Conservation (phyloP, 2,113 vertebrate species). For the Brachyhypopomus occidentalis region DNA sequence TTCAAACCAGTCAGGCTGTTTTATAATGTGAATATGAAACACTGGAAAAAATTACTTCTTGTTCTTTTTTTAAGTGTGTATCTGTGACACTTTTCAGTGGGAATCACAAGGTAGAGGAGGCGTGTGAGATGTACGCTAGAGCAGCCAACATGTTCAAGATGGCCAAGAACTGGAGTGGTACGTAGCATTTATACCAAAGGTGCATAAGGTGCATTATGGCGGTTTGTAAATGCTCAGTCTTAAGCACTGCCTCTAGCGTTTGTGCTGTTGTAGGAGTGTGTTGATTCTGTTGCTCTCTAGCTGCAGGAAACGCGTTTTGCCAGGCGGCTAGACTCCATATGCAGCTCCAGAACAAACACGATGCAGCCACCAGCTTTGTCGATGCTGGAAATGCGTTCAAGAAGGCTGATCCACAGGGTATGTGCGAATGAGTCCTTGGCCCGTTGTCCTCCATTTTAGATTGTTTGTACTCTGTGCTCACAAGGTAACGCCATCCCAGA, state of each 20-base stretch:
- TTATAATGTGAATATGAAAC: too few relatives aligned
- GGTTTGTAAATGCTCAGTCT: constrained; percentile 43
- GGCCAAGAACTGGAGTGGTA: constrained; percentile 97
- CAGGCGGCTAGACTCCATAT: constrained; percentile 94
- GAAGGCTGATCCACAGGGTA: constrained; percentile 95
- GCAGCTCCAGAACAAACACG: constrained; percentile 98
- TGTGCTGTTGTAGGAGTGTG: not conserved
- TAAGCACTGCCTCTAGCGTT: not conserved
- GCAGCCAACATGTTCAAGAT: constrained; percentile 99
- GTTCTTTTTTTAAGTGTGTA: not conserved
- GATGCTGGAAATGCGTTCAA: constrained; percentile 96
- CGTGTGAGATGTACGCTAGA: constrained; percentile 98
- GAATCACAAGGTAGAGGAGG: constrained; percentile 93
- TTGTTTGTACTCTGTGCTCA: not conserved
- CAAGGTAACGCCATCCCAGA: not conserved
- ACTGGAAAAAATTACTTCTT: too few relatives aligned
- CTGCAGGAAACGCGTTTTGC: constrained; percentile 91
- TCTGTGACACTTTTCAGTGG: constrained; percentile 74
- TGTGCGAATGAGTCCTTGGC: constrained; percentile 34
- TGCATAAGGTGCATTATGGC: not conserved
- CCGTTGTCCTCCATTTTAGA: not conserved
- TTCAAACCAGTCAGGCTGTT: too few relatives aligned
- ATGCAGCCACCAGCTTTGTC: constrained; percentile 93
- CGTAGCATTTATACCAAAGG: constrained; percentile 50
- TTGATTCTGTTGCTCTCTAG: constrained; percentile 66